Base-by-base conservation (phyloP, 1,140 invertebrate genomes). In the Drosophila parvula region DNA sequence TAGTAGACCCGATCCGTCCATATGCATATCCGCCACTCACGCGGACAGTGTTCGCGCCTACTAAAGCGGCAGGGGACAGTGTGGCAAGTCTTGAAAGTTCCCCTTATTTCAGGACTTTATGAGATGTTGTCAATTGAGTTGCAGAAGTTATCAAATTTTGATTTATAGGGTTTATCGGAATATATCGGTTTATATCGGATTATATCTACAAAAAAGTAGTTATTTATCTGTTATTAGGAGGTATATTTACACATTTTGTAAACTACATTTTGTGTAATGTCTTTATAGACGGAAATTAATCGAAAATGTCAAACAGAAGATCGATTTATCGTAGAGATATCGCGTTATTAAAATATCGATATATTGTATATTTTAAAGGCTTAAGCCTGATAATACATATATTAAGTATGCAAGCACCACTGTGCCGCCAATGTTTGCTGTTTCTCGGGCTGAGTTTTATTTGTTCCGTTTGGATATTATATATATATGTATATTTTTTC, bases 1-100 rank as follows among this genome's bases (percentile, higher is more conserved):
- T 55, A 27, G 18, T n/a, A 55, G 32, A 55, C 12, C 18, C 64
- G 36, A 57, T 63, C 62, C 82, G 63, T 74, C 80, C 80, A 82
- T 65, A 82, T 88, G 79, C 67, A 81, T 82, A 82, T 86, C 83
- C 79, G 83, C 76, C 71, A 82, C 83, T 85, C 74, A 78, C 48
- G 64, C 78, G 77, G 56, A 65, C 58, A 48, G 32, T 51, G 38
- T 70, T 63, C 56, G 61, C 74, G 81, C 74, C 82, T 80, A 80
- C 74, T 63, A 80, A 81, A 38, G 62, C 62, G 12, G 6, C 10
- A 10, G 32, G 12, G 2, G 11, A 53, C 62, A 40, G 45, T 67
- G 61, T 14, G n/a, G 16, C 10, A 11, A 2, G n/a, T 10, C 18
- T 8, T 8, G 7, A 34, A 14, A 2, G 1, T 10, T 51, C 8